Evolutionary conservation across 2,797 vertebrate genomes (phyloP), one percentile per base, ranked within the genome.

Genomic region (Thripadectes ignobilis): DNA sequence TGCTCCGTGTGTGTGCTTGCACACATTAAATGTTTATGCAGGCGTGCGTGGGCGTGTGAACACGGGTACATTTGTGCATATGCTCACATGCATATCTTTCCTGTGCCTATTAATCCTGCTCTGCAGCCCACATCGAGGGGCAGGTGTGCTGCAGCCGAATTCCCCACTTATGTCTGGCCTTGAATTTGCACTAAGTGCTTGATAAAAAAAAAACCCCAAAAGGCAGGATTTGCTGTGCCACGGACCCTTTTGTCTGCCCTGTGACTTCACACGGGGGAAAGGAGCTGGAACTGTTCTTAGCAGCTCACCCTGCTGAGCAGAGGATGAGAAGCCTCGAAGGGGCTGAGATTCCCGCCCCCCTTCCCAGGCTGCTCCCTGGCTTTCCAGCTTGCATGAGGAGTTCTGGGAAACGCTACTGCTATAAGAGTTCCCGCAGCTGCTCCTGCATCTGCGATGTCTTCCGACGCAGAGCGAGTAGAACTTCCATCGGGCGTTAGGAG

Each of bases 401-500:
- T 1, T 3, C 14, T 43, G 65, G 61, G 89, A 68, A 46, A 12
- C 0, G 5, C 61, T 30, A 30, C 38, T 1, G 3, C 72, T 39
- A 1, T 4, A 36, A 9, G 20, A 85, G 46, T 41, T 95, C 46
- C 39, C 0, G 3, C 21, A 52, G 30, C 81, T 54, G 81, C 69
- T 78, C 12, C 49, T 30, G 38, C 41, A 22, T 62, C 21, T 20
- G 49, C 1, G 3, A 21, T 1, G 26, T 6, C 22, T 19, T 9
- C 20, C 0, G 1, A 34, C 59, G 14, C 36, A 32, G 63, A 3
- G 3, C 2, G 32, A 22, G 78, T 36, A 91, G 74, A 72, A 68
- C 95, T 65, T 12, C 2, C 91, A 30, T 92, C 4, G 5, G 79
- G 92, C 95, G 59, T 95, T 95, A 97, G 96, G 96, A 89, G 95